Conservation (phyloP, 2,888 invertebrate genomes). For the Drosophila buzzatii region DNA sequence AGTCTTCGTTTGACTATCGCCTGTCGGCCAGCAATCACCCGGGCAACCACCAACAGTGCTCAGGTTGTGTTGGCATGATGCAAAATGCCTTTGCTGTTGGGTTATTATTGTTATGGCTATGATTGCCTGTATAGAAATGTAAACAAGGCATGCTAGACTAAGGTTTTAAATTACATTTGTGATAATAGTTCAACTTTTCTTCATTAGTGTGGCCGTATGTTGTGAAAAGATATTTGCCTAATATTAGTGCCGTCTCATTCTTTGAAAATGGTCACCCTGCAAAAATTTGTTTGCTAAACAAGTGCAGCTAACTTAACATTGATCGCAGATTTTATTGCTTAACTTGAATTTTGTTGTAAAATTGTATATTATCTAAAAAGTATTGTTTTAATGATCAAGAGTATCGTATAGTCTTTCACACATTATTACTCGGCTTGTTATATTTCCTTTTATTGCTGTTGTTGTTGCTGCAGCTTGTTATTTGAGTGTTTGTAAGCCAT, state of each 20-base stretch:
- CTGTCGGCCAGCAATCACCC: slow-evolving; percentile 67
- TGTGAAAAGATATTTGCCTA: neutral
- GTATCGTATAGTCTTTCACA: slow-evolving; percentile 10
- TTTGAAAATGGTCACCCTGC: neutral
- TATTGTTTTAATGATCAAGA: neutral
- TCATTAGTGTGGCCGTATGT: neutral
- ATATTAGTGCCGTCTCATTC: neutral
- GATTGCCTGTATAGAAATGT: slow-evolving; percentile 1
- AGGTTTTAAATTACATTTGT: neutral
- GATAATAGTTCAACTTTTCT: neutral
- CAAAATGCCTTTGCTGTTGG: slow-evolving; percentile 47
- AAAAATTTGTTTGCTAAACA: neutral
- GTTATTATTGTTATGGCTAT: slow-evolving; percentile 56
- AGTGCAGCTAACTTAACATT: slow-evolving; percentile 7
- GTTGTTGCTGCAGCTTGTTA: slow-evolving; percentile 45
- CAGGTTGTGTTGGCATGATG: slow-evolving; percentile 32
- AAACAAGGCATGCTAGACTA: slow-evolving; percentile 6
- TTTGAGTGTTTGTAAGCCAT: slow-evolving; percentile 75
- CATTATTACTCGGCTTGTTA: slow-evolving; percentile 9
- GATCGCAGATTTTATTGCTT: neutral
- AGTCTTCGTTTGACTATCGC: slow-evolving; percentile 54
- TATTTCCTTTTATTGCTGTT: slow-evolving; percentile 38
- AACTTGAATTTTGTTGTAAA: neutral
- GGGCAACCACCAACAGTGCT: slow-evolving; percentile 45
- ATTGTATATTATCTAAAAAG: too few species aligned